Evolutionary conservation across 2,113 vertebrate species (phyloP).

Genomic region (Apaloderma vittatum): DNA sequence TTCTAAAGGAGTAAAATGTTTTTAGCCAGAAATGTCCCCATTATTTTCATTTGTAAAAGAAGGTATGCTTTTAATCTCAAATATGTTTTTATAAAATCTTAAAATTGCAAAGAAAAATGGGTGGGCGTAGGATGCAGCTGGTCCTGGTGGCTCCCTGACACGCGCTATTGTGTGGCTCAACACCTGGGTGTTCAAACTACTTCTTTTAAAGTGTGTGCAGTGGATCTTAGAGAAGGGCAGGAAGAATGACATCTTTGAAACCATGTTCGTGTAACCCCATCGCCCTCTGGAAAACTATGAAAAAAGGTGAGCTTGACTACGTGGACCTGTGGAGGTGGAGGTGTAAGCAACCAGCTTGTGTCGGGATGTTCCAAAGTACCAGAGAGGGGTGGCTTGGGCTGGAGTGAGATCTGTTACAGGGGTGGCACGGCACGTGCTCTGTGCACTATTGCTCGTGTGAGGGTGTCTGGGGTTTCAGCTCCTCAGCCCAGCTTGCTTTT

Average conservation of each 20-base stretch:
- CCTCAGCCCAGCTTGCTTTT: neutral
- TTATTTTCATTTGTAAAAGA: neutral
- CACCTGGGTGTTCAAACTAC: neutral
- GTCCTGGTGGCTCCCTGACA: neutral
- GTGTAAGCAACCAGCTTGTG: neutral
- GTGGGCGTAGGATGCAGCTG: neutral
- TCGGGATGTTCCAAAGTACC: neutral
- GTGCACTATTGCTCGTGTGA: neutral
- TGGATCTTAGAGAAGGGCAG: neutral
- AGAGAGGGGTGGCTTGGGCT: neutral
- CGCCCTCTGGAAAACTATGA: neutral
- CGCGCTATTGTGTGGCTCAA: neutral
- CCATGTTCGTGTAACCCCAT: neutral
- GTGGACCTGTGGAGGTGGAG: neutral
- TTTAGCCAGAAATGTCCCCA: neutral
- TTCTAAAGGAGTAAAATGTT: neutral
- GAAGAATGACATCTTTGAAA: neutral
- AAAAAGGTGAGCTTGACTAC: too few species aligned
- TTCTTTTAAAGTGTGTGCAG: neutral
- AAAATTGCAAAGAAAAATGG: neutral
- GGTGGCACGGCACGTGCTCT: neutral
- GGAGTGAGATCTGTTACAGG: neutral
- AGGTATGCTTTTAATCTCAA: neutral
- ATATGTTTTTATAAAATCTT: neutral
- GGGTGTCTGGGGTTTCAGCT: neutral